Evolutionary conservation across 2,888 invertebrate species (phyloP), one percentile per base, ranked within the genome.

Genomic region (Piscicola geometra): DNA sequence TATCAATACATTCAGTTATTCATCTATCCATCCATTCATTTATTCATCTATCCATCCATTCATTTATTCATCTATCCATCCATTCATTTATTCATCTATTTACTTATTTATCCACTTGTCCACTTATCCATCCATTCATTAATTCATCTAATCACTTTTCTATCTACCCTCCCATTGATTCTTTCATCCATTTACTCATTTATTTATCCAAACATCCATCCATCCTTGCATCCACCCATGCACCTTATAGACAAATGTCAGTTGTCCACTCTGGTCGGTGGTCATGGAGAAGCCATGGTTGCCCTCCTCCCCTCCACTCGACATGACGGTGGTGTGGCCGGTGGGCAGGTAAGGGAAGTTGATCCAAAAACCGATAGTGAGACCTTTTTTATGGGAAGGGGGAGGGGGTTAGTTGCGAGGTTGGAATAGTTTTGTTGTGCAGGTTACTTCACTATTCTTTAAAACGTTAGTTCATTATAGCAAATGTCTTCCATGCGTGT

Each of bases 261-360:
- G 78, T 1, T 78, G 75, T 35, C 83, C 83, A 15, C 50, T 32
- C 69, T 80, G 79, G 79, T 84, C 84, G 71, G 80, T 76, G 12
- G 71, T 21, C 83, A 84, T 82, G 71, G 85, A 84, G 3, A 85
- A 81, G 3, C 85, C 85, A 78, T 85, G 84, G 36, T 81, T 81
- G 36, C 81, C 77, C 0, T 78, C 52, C 9, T 85, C 83, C 9
- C 83, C 85, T 0, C 85, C 85, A 75, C 84, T 84, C 15, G 83
- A 82, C 73, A 85, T 73, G 78, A 82, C 83, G 9, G 83, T 81
- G 1, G 80, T 81, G 60, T 82, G 80, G 9, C 79, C 78, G 30
- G 79, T 75, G 25, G 80, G 41, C 0, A 80, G 79, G n/a, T 79
- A 73, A 25, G 81, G 80, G 74, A 85, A 83, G 76, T 82, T 81